phyloP scores from a whole-genome alignment of 1,140 invertebrate genomes.

The Drosophila carrolli region DNA sequence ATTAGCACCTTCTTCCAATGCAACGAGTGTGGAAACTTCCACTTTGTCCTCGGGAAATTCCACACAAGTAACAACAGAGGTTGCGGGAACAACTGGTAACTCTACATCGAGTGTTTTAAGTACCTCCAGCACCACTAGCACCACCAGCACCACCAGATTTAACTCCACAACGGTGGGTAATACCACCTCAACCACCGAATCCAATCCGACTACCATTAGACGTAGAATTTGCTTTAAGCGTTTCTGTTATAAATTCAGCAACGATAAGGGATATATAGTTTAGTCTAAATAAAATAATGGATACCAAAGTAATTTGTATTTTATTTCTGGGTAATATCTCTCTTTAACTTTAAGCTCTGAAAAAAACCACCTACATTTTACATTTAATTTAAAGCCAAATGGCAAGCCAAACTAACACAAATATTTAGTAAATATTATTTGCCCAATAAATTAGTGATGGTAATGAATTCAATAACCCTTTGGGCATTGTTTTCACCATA shows the following conservation, averaged over 20 bases:
- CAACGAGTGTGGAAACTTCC: constrained; percentile 30
- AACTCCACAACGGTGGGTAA: neutral
- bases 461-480: neutral
- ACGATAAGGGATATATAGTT: constrained; percentile 60
- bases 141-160: neutral
- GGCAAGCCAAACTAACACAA: too few relatives aligned
- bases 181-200: neutral
- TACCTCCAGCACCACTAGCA: constrained; percentile 7
- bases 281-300: neutral
- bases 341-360: too few relatives aligned
- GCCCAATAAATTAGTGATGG: constrained; percentile 15
- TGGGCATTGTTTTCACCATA: neutral
- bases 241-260: constrained; percentile 60
- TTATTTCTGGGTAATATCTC: too few relatives aligned
- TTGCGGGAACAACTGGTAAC: neutral
- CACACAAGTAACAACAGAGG: constrained; percentile 14
- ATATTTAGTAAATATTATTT: constrained; percentile 8
- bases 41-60: neutral
- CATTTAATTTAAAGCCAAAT: too few relatives aligned
- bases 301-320: neutral
- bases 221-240: constrained; percentile 64
- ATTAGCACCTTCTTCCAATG: neutral
- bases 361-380: too few relatives aligned
- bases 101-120: neutral
- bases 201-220: constrained; percentile 4